Evolutionary conservation across 1,140 invertebrate genomes (phyloP).

Genomic region (Gonioctena quinquepunctata): DNA sequence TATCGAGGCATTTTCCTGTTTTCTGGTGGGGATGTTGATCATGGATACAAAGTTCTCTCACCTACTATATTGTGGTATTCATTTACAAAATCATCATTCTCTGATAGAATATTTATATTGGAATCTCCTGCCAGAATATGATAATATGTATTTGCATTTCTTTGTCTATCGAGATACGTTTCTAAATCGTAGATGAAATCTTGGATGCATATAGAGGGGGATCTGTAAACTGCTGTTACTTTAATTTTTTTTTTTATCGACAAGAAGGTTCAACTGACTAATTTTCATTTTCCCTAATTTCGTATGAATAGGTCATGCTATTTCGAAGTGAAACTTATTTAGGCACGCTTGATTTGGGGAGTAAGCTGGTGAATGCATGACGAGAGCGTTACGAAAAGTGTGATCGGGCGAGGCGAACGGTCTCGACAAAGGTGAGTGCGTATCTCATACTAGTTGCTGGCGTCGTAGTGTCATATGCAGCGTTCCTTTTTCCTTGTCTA

Average conservation of each 20-base stretch:
- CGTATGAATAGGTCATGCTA: too few species aligned
- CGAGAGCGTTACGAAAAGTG: too few species aligned
- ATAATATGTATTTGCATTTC: neutral
- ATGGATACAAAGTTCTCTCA: neutral
- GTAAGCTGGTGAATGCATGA: too few species aligned
- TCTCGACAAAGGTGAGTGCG: too few species aligned
- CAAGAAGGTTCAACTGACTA: too few species aligned
- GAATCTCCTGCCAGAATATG: neutral
- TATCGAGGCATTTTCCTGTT: neutral
- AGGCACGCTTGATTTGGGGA: too few species aligned
- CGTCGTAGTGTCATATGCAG: too few species aligned
- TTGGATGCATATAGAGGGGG: neutral
- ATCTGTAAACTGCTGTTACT: neutral
- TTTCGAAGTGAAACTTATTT: too few species aligned
- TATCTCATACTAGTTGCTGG: too few species aligned
- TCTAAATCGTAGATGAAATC: neutral
- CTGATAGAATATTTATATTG: neutral
- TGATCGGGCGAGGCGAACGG: too few species aligned
- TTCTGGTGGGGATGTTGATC: neutral
- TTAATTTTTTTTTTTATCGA: neutral
- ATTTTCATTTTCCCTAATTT: too few species aligned
- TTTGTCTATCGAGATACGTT: neutral
- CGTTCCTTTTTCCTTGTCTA: too few species aligned
- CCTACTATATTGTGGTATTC: neutral
- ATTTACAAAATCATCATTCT: neutral